These are phyloP conservation scores for Xenopus laevis DNA, from an alignment of 2,113 vertebrate genomes.

Conservation along the genomic window DNA sequence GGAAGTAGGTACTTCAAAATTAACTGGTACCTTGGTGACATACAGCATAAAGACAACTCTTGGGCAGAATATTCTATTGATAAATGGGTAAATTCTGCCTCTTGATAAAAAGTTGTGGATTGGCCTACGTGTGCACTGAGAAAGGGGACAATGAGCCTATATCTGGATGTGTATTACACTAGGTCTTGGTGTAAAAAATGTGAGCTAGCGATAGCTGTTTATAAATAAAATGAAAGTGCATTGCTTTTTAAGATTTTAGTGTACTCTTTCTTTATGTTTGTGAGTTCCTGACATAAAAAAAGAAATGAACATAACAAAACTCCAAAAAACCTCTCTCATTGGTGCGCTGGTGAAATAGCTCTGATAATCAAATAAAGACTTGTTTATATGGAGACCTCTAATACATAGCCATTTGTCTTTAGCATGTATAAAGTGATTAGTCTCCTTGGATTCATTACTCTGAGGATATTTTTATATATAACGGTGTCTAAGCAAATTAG, in stretches of 20 bases:
- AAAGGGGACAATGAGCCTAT: no score
- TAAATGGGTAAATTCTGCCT: no score
- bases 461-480: neutral
- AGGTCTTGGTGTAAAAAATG: no score
- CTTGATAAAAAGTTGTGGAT: no score
- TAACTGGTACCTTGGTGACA: no score
- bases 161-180: no score
- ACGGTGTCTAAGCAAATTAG: neutral
- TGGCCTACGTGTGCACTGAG: no score
- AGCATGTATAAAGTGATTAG: constrained; percentile 2
- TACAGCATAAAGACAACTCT: no score
- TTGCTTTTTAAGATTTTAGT: neutral
- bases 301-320: neutral
- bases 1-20: no score
- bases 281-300: neutral
- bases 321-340: neutral
- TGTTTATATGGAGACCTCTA: neutral
- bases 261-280: neutral
- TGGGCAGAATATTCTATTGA: no score
- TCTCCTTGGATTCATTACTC: neutral
- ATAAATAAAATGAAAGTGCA: no score
- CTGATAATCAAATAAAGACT: constrained; percentile 5
- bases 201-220: no score
- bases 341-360: neutral
- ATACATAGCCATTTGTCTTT: constrained; percentile 7